These are phyloP conservation scores for Perodicticus potto DNA, from an alignment of 2,797 vertebrate species.

Conservation along the genomic window DNA sequence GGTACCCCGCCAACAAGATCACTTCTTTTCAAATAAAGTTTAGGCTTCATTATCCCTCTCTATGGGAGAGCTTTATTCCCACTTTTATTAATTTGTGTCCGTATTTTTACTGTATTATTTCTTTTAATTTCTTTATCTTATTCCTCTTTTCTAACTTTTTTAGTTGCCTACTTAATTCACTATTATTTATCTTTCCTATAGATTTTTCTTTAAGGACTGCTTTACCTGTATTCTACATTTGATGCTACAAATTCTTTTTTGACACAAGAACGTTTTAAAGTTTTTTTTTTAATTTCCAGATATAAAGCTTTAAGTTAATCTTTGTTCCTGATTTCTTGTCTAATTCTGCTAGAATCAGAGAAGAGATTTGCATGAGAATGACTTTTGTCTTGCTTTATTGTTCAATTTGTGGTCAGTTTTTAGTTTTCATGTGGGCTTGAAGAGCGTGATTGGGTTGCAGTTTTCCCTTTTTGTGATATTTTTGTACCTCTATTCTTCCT, in stretches of 20 bases:
- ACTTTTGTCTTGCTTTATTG: background rate
- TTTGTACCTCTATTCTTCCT: background rate
- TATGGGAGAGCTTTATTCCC: background rate
- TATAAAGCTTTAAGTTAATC: background rate
- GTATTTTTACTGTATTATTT: background rate
- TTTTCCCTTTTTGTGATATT: no score
- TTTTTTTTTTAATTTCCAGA: background rate
- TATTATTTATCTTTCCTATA: background rate
- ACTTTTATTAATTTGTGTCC: background rate
- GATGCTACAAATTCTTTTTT: no score
- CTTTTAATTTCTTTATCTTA: background rate
- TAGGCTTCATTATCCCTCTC: background rate
- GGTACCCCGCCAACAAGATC: accelerated
- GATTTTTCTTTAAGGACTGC: background rate
- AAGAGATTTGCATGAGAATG: background rate
- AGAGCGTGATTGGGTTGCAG: background rate
- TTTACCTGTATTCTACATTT: no score
- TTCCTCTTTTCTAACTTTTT: background rate
- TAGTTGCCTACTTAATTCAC: background rate
- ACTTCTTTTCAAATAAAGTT: slow-evolving; percentile 7
- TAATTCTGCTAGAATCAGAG: background rate
- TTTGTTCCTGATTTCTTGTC: background rate
- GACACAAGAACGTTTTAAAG: background rate
- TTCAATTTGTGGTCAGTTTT: background rate
- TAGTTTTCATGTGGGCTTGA: background rate